Base-by-base conservation (phyloP, 1,140 invertebrate species). In the Diploscapter pachys region DNA sequence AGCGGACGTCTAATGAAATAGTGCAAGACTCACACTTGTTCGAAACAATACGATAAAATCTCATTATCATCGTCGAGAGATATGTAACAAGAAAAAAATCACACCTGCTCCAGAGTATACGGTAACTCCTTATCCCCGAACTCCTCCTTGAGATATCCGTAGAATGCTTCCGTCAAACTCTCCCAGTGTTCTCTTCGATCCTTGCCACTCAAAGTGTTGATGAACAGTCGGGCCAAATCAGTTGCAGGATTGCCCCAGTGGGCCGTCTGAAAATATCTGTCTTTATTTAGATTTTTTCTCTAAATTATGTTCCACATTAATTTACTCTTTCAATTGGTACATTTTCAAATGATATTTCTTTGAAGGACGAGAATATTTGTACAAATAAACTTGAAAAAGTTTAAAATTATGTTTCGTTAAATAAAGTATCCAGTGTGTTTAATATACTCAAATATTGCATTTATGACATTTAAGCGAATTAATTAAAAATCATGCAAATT, bases 51-150 rank as follows among this genome's bases (percentile, higher is more conserved):
- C 31, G 31, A 31, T 31, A 31, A 31, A 31, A 31, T 31, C 31
- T 31, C 31, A 31, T 31, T 31, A 1, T 31, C 31, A 31, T 31
- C 31, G 31, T 31, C 31, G 31, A 31, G 31, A 31, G 31, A 31
- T 31, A 31, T 31, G 31, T 31, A 31, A 31, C 31, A 31, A 31
- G 31, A 31, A 31, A 31, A 31, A 31, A 31, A 31, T 31, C 31
- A 31, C 31, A 65, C 63, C 31, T 65, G 63, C 6, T 65, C 63
- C 63, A 65, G 63, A 50, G 63, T 65, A 31, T 65, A 65, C 6
- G 63, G 63, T 8, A 50, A 13, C 13, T 13, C 8, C 9, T 8
- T 8, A 8, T 50, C 63, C 1, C 51, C 51, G 8, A 65, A 31
- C 31, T 65, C 63, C 63, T 65, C 63, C 63, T 31, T 31, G 63